These are phyloP conservation scores for Aethes cnicana DNA, from an alignment of 2,888 invertebrate species.

Conservation along the genomic window DNA sequence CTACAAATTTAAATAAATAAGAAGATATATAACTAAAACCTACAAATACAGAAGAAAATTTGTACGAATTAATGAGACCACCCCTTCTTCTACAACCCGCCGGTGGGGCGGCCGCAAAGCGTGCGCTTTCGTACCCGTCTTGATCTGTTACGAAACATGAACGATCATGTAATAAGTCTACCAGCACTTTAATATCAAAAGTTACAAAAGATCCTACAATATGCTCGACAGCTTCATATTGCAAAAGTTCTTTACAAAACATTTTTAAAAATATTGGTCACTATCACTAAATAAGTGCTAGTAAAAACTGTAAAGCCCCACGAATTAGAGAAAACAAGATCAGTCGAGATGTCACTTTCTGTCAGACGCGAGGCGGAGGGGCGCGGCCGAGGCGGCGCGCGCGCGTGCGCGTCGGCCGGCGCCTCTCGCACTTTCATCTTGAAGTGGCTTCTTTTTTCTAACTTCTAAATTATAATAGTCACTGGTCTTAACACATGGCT, in stretches of 20 bases:
- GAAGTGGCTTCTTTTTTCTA: conserved; percentile 60
- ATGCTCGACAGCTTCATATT: conserved; percentile 62
- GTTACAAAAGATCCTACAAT: conserved; percentile 78
- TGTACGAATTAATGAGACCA: conserved; percentile 78
- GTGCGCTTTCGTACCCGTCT: conserved; percentile 73
- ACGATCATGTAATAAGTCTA: conserved; percentile 58
- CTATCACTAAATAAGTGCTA: conserved; percentile 70
- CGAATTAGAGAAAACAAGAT: conserved; percentile 76
- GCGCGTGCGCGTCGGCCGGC: conserved; percentile 55
- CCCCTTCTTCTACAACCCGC: conserved; percentile 48
- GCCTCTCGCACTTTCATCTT: conserved; percentile 59
- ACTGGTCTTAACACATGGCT: conserved; percentile 83
- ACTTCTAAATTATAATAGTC: conserved; percentile 80
- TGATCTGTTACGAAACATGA: conserved; percentile 56
- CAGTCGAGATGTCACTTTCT: conserved; percentile 63
- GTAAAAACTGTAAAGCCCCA: conserved; percentile 56
- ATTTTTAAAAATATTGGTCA: conserved; percentile 60
- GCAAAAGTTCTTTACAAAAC: conserved; percentile 74
- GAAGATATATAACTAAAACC: conserved; percentile 77
- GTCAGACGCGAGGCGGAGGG: conserved; percentile 66
- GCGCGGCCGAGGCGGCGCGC: conserved; percentile 64
- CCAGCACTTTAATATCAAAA: conserved; percentile 81
- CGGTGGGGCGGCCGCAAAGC: conserved; percentile 63
- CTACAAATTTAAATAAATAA: conserved; percentile 81
- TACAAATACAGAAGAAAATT: conserved; percentile 68